Conservation (phyloP, 2,888 invertebrate species). For the Drosophila nr. medialis region DNA sequence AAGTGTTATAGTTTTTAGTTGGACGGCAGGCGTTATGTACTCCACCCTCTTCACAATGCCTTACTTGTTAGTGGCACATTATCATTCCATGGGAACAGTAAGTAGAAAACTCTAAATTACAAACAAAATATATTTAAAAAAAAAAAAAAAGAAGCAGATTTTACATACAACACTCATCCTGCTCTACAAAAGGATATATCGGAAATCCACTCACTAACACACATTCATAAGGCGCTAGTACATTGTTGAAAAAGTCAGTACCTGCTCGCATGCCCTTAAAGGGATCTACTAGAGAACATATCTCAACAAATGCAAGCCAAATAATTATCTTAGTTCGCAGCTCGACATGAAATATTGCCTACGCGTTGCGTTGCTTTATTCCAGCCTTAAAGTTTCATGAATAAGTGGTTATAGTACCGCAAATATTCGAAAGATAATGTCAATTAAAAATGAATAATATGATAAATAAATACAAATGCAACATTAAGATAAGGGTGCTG, state of each 20-base stretch:
- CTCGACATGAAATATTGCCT: too few relatives aligned
- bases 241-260: background rate
- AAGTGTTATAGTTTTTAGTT: constrained; percentile 94
- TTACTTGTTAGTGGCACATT: constrained; percentile 96
- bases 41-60: constrained; percentile 99
- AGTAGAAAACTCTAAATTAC: constrained; percentile 72
- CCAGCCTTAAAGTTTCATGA: too few relatives aligned
- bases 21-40: constrained; percentile 98
- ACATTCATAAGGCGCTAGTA: background rate
- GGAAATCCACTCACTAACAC: background rate
- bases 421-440: too few relatives aligned
- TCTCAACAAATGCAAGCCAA: too few relatives aligned
- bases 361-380: too few relatives aligned
- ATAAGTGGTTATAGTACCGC: too few relatives aligned
- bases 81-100: constrained; percentile 96
- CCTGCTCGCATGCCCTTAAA: background rate
- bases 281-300: background rate
- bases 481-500: background rate
- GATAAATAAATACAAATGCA: too few relatives aligned
- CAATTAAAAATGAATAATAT: too few relatives aligned
- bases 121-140: background rate
- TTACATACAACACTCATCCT: background rate
- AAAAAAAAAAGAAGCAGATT: background rate
- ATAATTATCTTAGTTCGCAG: too few relatives aligned
- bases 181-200: background rate